These are phyloP conservation scores for Aurelia coerulea DNA, from an alignment of 30 jellyfish, hydroid and myxozoan genomes.

Conservation along the genomic window DNA sequence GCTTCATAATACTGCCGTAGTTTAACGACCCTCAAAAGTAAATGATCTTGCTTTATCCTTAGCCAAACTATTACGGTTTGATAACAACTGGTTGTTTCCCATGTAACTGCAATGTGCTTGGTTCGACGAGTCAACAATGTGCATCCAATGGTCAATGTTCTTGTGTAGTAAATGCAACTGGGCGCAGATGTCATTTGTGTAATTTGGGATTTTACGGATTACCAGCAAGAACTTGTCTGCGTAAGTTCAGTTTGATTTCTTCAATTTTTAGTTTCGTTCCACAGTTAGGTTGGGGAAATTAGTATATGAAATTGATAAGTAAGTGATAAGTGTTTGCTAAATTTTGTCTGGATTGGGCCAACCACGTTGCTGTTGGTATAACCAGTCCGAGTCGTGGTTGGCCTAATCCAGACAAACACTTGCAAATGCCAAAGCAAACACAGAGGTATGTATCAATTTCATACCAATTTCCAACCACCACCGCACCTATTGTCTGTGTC, in stretches of 20 bases:
- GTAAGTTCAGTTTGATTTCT: constrained; percentile 46
- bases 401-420: too few relatives aligned
- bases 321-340: too few relatives aligned
- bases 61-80: constrained; percentile 88
- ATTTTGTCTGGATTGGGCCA: too few relatives aligned
- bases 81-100: constrained; percentile 81
- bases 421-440: too few relatives aligned
- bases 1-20: too few relatives aligned
- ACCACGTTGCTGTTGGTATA: too few relatives aligned
- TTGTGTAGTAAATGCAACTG: constrained; percentile 65
- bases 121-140: constrained; percentile 79
- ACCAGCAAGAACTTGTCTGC: constrained; percentile 74
- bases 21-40: too few relatives aligned
- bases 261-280: not conserved
- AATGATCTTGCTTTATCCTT: not conserved
- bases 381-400: too few relatives aligned
- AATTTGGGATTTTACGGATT: constrained; percentile 79
- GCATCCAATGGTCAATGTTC: constrained; percentile 75
- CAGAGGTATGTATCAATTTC: too few relatives aligned
- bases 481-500: too few relatives aligned
- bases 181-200: constrained; percentile 80
- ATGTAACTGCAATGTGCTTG: constrained; percentile 85
- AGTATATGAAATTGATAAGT: too few relatives aligned
- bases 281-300: not conserved
- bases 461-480: too few relatives aligned